These are phyloP conservation scores for Eurytoma californica DNA, from an alignment of 2,888 invertebrate genomes.

Conservation along the genomic window DNA sequence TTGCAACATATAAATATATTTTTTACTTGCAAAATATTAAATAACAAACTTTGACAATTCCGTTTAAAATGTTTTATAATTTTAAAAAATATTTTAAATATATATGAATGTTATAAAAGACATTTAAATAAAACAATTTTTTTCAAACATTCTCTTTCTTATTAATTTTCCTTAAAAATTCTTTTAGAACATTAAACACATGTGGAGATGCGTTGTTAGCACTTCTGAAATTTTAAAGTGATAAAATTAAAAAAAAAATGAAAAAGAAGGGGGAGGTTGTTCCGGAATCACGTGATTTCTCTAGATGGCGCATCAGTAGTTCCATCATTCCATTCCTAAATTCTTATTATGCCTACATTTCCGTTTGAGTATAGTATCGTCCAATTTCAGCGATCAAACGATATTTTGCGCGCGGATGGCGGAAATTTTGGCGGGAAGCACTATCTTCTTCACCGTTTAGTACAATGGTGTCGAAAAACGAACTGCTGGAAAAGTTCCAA, in stretches of 20 bases:
- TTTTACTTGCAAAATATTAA: slow-evolving; percentile 11
- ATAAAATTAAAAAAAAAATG: neutral
- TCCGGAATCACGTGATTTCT: neutral
- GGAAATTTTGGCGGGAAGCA: slow-evolving; percentile 68
- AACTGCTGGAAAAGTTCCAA: slow-evolving; percentile 63
- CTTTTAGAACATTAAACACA: too few relatives aligned
- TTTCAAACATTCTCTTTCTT: slow-evolving; percentile 31
- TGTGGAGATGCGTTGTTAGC: neutral
- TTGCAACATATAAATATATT: slow-evolving; percentile 36
- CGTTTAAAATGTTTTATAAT: slow-evolving; percentile 44
- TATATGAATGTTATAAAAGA: slow-evolving; percentile 26
- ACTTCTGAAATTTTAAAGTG: neutral
- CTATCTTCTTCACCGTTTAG: neutral
- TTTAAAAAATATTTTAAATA: slow-evolving; percentile 47
- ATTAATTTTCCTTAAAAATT: neutral
- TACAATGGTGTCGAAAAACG: slow-evolving; percentile 67
- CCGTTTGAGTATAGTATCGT: too few relatives aligned
- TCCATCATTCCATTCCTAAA: too few relatives aligned
- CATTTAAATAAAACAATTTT: slow-evolving; percentile 43
- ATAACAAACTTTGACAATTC: slow-evolving; percentile 40
- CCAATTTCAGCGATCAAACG: neutral
- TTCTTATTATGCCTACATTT: neutral
- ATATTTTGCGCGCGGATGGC: slow-evolving; percentile 6
- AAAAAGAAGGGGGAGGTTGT: neutral
- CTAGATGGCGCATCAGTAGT: too few relatives aligned